Percentiles rank a stretch among this genome's conserved stretches.
These are phyloP conservation scores for Etheostoma perlongum DNA, from an alignment of 2,797 vertebrate species.

Conservation along the genomic window DNA sequence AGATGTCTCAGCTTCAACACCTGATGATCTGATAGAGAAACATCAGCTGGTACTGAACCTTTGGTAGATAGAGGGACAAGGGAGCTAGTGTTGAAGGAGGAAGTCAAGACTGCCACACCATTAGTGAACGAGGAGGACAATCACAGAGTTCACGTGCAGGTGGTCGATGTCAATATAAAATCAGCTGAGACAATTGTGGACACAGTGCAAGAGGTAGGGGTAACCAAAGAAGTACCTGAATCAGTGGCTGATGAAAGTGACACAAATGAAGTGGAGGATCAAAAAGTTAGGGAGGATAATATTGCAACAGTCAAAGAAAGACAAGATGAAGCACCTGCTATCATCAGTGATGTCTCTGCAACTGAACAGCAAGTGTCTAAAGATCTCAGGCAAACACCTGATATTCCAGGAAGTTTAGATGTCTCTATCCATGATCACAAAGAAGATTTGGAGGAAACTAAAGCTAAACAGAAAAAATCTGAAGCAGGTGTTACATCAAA, in stretches of 20 bases:
- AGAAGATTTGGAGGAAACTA: slow-evolving; percentile 35
- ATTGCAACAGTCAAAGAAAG: slow-evolving; percentile 21
- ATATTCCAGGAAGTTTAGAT: slow-evolving; percentile 30
- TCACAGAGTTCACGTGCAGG: slow-evolving; percentile 59
- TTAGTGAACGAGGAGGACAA: slow-evolving; percentile 49
- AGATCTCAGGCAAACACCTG: slow-evolving; percentile 4
- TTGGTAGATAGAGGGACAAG: slow-evolving; percentile 16
- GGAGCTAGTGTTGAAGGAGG: slow-evolving; percentile 41
- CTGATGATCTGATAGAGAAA: slow-evolving; percentile 36
- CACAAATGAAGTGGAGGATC: slow-evolving; percentile 37
- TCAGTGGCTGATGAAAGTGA: slow-evolving; percentile 4
- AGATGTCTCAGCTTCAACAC: slow-evolving; percentile 35
- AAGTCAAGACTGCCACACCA: slow-evolving; percentile 55
- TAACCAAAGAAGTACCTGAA: slow-evolving; percentile 46
- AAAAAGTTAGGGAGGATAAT: slow-evolving; percentile 39
- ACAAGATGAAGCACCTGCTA: slow-evolving; percentile 7
- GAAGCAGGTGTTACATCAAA: slow-evolving; percentile 22
- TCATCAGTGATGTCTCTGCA: slow-evolving; percentile 17
- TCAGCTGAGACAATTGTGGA: slow-evolving; percentile 51
- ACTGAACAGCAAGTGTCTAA: slow-evolving; percentile 25
- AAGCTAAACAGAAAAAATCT: slow-evolving; percentile 35
- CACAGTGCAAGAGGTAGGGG: slow-evolving; percentile 35
- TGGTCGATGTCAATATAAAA: slow-evolving; percentile 44
- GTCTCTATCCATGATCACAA: slow-evolving; percentile 6
- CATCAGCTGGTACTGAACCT: slow-evolving; percentile 45